phyloP scores from a whole-genome alignment of 2,797 vertebrate genomes.

The Sarcophilus harrisii region DNA sequence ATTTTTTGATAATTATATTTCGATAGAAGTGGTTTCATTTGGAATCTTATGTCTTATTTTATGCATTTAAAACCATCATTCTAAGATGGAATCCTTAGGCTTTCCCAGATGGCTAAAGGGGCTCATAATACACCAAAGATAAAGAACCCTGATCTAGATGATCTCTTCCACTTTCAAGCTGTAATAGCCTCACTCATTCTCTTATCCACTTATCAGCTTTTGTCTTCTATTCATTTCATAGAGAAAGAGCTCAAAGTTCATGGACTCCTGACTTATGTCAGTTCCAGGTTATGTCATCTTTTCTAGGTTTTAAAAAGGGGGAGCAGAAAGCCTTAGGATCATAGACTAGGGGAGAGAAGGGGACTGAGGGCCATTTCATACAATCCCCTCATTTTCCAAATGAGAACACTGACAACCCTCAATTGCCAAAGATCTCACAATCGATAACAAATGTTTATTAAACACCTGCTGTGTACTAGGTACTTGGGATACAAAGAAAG shows the following conservation, averaged over 20 bases:
- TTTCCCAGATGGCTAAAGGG: not conserved
- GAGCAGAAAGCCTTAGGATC: not conserved
- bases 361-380: not conserved
- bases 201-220: not conserved
- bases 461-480: not conserved
- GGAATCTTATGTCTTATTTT: not conserved
- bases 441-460: fast-evolving
- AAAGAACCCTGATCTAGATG: not conserved
- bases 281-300: not conserved
- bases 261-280: fast-evolving
- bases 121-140: not conserved
- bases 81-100: not conserved
- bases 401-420: not conserved
- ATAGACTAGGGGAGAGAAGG: not conserved
- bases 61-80: not conserved
- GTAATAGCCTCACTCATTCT: not conserved
- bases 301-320: not conserved
- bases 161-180: not conserved
- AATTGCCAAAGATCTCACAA: not conserved
- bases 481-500: not conserved
- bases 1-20: not conserved
- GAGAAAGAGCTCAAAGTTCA: not conserved
- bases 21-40: not conserved
- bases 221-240: not conserved
- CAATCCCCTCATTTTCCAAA: not conserved